phyloP scores from a whole-genome alignment of 2,797 vertebrate species.

The Mormyrus proboscirostris region DNA sequence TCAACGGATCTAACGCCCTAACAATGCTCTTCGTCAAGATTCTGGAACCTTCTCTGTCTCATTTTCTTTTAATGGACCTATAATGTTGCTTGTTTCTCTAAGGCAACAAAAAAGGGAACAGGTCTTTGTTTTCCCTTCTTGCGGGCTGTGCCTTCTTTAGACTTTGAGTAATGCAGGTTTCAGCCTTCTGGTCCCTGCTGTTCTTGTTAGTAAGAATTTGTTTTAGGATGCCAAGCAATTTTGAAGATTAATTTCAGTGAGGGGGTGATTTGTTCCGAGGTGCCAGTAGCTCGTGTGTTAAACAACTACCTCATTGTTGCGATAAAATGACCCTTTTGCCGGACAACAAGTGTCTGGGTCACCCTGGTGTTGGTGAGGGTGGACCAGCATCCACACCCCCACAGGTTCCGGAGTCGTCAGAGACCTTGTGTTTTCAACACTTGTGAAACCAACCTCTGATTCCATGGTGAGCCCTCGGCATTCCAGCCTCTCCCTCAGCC shows the following conservation, averaged over 20 bases:
- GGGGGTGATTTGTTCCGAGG: not conserved
- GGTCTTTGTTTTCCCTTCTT: not conserved
- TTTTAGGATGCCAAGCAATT: not conserved
- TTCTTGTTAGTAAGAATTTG: not conserved
- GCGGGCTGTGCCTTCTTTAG: not conserved
- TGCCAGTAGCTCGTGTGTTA: not conserved
- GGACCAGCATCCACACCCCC: not conserved
- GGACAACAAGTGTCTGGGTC: not conserved
- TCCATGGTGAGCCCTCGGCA: not conserved
- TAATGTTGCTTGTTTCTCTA: not conserved
- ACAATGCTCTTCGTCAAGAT: not conserved
- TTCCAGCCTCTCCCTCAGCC: slow-evolving; percentile 23
- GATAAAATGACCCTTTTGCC: not conserved
- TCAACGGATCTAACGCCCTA: not conserved
- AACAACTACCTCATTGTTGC: not conserved
- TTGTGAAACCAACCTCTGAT: not conserved
- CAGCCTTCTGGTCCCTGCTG: not conserved
- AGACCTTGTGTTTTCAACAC: not conserved
- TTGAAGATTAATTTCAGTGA: not conserved
- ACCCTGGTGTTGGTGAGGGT: not conserved
- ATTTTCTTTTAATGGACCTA: not conserved
- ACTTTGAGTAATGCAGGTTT: not conserved
- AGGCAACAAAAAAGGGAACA: not conserved
- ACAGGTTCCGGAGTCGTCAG: not conserved
- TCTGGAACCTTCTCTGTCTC: not conserved